Conservation (phyloP, 2,888 invertebrate genomes). For the Philhelius pedissequus region DNA sequence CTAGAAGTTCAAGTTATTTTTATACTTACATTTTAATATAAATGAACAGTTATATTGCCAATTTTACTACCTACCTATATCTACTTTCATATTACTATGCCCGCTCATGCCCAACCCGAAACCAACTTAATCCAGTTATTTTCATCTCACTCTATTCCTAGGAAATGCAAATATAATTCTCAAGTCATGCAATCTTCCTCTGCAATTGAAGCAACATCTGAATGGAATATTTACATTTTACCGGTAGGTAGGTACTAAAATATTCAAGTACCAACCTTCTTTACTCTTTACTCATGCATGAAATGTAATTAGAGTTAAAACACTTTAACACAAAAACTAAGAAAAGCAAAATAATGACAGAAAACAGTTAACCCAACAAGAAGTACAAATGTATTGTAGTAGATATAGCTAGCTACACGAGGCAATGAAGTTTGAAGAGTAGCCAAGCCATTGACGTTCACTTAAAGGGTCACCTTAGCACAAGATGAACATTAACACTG, state of each 20-base stretch:
- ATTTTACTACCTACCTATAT: conserved; percentile 48
- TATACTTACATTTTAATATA: conserved; percentile 10
- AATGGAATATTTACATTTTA: conserved; percentile 12
- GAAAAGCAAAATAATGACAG: background rate
- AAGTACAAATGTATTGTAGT: no score
- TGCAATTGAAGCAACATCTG: conserved; percentile 19
- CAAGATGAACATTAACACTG: background rate
- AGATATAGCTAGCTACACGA: conserved; percentile 12
- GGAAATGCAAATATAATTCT: conserved; percentile 49
- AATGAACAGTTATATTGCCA: conserved; percentile 59
- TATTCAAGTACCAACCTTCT: conserved; percentile 10
- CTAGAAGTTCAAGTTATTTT: background rate
- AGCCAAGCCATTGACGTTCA: conserved; percentile 14
- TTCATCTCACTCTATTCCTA: conserved; percentile 62
- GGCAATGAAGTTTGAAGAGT: background rate
- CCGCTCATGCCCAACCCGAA: conserved; percentile 54
- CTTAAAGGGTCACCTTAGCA: conserved; percentile 11
- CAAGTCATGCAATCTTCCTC: conserved; percentile 51
- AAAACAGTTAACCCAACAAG: conserved; percentile 31
- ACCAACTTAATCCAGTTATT: conserved; percentile 65
- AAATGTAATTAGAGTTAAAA: conserved; percentile 52
- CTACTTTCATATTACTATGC: conserved; percentile 62
- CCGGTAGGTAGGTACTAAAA: conserved; percentile 11
- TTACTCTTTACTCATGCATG: conserved; percentile 38
- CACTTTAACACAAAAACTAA: background rate